These are phyloP conservation scores for Darevskia mixta DNA, from an alignment of 2,797 vertebrate species.

Conservation along the genomic window DNA sequence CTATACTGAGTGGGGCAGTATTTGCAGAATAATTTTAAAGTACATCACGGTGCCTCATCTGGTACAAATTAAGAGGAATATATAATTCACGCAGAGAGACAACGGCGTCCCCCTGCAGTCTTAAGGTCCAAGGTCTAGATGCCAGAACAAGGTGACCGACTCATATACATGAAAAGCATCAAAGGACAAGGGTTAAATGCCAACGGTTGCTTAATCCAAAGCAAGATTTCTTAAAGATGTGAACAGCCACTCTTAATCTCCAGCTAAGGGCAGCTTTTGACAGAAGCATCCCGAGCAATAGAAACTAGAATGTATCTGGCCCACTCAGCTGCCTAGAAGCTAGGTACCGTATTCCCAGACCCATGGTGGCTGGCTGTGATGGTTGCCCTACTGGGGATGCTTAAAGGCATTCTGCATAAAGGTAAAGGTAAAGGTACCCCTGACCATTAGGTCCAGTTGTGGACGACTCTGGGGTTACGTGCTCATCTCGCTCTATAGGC, in stretches of 20 bases:
- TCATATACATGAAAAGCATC: conserved; percentile 77
- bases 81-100: conserved; percentile 82
- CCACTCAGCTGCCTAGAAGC: not conserved
- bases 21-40: conserved; percentile 80
- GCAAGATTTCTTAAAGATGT: conserved; percentile 35
- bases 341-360: not conserved
- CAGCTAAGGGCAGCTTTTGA: not conserved
- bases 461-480: no score
- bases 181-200: conserved; percentile 77
- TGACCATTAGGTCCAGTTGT: no score
- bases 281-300: conserved; percentile 7
- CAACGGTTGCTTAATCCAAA: conserved; percentile 68
- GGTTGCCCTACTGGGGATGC: not conserved
- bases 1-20: conserved; percentile 62
- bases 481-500: no score
- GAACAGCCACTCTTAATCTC: conserved; percentile 41
- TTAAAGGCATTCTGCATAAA: not conserved
- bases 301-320: conserved; percentile 19
- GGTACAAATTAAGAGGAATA: conserved; percentile 87
- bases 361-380: not conserved
- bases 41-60: conserved; percentile 81
- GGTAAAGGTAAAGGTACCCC: no score
- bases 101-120: conserved; percentile 81
- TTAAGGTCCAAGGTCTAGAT: conserved; percentile 88
- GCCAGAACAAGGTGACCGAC: conserved; percentile 85